A percentile compares a stretch with the other conserved stretches of the same genome.
Conservation (phyloP, 2,797 vertebrate species). For the Periparus ater region DNA sequence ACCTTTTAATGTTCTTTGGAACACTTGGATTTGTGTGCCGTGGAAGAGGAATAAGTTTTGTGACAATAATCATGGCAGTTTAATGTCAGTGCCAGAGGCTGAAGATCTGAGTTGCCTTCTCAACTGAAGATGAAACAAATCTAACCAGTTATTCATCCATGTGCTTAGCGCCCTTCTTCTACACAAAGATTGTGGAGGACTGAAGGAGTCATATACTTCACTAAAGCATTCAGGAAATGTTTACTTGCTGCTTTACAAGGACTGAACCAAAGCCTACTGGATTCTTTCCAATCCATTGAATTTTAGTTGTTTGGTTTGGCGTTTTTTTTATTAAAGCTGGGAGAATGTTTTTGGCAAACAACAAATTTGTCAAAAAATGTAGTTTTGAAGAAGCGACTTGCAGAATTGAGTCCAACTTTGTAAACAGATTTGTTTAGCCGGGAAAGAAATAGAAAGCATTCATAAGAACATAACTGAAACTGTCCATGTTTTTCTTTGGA, state of each 20-base stretch:
- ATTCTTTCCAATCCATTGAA: conserved; percentile 52
- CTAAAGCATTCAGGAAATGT: conserved; percentile 35
- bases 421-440: conserved; percentile 47
- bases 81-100: not conserved
- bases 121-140: not conserved
- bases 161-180: not conserved
- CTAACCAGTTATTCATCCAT: not conserved
- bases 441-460: conserved; percentile 42
- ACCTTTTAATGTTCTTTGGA: not conserved
- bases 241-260: conserved; percentile 50
- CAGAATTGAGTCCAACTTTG: not conserved
- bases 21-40: not conserved
- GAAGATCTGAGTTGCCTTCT: not conserved
- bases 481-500: conserved; percentile 19
- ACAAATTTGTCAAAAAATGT: not conserved
- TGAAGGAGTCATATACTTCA: not conserved
- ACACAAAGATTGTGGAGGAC: not conserved
- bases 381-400: conserved; percentile 15
- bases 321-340: not conserved
- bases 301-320: not conserved
- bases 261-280: conserved; percentile 42
- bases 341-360: conserved; percentile 29
- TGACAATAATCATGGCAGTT: not conserved
- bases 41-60: not conserved
- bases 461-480: not conserved